Evolutionary conservation across 2,888 invertebrate genomes (phyloP), one percentile per base, ranked within the genome.

Genomic region (Caenorhabditis parvicauda): DNA sequence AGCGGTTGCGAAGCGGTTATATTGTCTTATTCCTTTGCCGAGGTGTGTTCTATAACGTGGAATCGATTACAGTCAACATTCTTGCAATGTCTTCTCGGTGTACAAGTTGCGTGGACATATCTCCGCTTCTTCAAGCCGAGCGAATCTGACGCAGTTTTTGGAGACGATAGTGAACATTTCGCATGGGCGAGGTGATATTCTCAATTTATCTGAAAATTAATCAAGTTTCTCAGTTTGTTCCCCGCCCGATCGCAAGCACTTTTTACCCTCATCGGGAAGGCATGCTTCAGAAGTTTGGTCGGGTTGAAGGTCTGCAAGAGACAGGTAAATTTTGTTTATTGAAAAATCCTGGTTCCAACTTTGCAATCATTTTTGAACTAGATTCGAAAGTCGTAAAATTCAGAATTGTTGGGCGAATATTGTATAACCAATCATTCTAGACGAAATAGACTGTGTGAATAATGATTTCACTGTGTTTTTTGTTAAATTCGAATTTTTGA

Each of bases 51-150:
- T n/a, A n/a, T n/a, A n/a, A n/a, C n/a, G n/a, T n/a, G n/a, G n/a
- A n/a, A 46, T 43, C 19, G 41, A 41, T 41, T 58, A 9, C 21
- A 65, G 62, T 54, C 59, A 0, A 61, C 61, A 7, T 59, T 64
- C 14, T 44, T 65, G 9, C 69, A 69, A 66, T 56, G 59, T n/a
- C 19, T 56, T 19, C 45, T 76, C 38, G 76, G 71, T n/a, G 56
- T 75, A 19, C 79, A 79, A 64, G 67, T 77, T 22, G 55, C 69
- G 1, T 79, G 79, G 79, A 72, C 75, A 6, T 79, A 79, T 55
- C 66, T 79, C n/a, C 70, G 79, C 6, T 79, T 79, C 59, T 59
- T 72, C 55, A 68, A 74, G 52, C 64, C 67, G 1, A 67, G 70
- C 42, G 65, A 73, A 42, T 61, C 62, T 1, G 70, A 70, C 37